These are phyloP conservation scores for Tetrao urogallus DNA, from an alignment of 2,113 vertebrate genomes.

Conservation along the genomic window DNA sequence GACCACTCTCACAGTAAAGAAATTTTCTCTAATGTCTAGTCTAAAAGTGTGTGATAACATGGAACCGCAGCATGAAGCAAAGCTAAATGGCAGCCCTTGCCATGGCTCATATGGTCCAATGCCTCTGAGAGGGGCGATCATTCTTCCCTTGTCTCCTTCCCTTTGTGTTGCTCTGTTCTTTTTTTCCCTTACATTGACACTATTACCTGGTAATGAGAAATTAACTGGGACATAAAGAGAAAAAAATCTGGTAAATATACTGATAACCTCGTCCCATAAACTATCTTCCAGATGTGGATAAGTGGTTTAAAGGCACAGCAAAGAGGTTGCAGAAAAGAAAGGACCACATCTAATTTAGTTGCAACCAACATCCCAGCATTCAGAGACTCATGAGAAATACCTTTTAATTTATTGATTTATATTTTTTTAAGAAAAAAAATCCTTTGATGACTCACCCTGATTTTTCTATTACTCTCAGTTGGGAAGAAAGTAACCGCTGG, in stretches of 20 bases:
- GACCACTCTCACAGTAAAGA: no score
- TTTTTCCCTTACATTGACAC: rapidly evolving
- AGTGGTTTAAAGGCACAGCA: neutral
- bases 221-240: neutral
- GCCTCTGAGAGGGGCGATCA: rapidly evolving
- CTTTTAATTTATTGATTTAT: neutral
- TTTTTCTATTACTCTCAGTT: neutral
- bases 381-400: neutral
- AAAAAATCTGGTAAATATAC: neutral
- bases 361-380: neutral
- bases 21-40: no score
- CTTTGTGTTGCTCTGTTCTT: neutral
- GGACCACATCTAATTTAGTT: neutral
- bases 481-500: neutral
- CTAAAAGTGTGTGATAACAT: no score
- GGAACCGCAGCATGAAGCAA: no score
- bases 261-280: neutral
- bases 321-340: neutral
- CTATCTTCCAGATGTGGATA: neutral
- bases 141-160: neutral
- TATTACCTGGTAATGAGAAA: neutral
- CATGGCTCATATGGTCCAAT: neutral
- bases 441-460: neutral
- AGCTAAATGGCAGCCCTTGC: no score
- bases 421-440: neutral